Conservation (phyloP, 2,888 invertebrate species). For the Keiferia lycopersicella region DNA sequence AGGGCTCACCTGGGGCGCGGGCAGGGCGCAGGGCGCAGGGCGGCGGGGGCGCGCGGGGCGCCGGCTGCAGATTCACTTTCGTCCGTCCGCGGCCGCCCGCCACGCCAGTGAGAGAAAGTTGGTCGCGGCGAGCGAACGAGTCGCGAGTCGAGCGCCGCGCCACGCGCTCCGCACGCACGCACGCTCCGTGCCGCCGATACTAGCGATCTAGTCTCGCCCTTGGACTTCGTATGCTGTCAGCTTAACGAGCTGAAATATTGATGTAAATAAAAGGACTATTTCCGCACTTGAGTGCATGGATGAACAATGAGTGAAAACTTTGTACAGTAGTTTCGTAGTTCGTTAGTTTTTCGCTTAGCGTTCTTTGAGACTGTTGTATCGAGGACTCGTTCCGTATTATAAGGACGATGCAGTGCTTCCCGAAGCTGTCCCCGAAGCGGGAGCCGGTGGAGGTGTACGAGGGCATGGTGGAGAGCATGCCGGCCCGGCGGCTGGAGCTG, state of each 20-base stretch:
- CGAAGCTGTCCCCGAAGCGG: constrained; percentile 69
- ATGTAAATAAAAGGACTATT: constrained; percentile 48
- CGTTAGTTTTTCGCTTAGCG: constrained; percentile 29
- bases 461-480: constrained; percentile 44
- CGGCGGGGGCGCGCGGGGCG: constrained; percentile 51
- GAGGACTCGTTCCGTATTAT: constrained; percentile 44
- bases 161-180: constrained; percentile 41
- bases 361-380: constrained; percentile 35
- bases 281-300: constrained; percentile 49
- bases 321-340: constrained; percentile 40
- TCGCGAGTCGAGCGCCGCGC: constrained; percentile 71
- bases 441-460: constrained; percentile 70
- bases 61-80: constrained; percentile 79
- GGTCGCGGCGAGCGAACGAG: constrained; percentile 79
- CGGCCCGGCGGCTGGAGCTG: constrained; percentile 67
- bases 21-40: constrained; percentile 52
- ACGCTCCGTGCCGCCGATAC: constrained; percentile 49
- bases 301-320: constrained; percentile 45
- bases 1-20: constrained; percentile 35
- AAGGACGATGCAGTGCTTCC: constrained; percentile 74
- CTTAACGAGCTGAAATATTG: constrained; percentile 56
- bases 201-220: constrained; percentile 54
- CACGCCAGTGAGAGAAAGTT: constrained; percentile 82
- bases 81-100: constrained; percentile 73
- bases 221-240: constrained; percentile 48